Evolutionary conservation across 2,113 vertebrate species (phyloP), one percentile per base, ranked within the genome.

Genomic region (Sorex araneus): DNA sequence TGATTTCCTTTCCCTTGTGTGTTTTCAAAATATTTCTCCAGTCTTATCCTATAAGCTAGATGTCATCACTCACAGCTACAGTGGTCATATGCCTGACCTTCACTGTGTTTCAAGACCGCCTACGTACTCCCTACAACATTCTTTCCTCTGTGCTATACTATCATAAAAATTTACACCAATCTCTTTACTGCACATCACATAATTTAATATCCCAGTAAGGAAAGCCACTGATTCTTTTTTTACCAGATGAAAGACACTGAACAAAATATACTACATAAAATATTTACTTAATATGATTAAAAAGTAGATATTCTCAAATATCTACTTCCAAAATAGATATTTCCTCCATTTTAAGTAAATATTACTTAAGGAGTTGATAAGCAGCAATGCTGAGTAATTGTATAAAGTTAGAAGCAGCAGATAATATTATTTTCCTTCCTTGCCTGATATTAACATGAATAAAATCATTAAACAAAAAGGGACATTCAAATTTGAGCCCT

Each of bases 21-120:
- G 10, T 71, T 86, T 94, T 83, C 47, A 66, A 82, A 83, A 73
- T 74, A 78, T 30, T 78, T 93, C 71, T 89, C 18, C 70, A 47
- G 21, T 40, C 27, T 93, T 4, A n/a, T 71, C 21, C 21, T 19
- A 45, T n/a, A 60, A 82, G 34, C 8, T 47, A 66, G 25, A 83
- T 70, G 30, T 60, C 15, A 10, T 80, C 8, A 45, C 30, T 85
- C n/a, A 91, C 9, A 71, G 16, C 12, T 30, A 36, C 40, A 67
- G 18, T 76, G 54, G 23, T 70, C 32, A 89, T 36, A 21, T 25
- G 0, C 5, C 73, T 82, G 57, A 73, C 30, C 57, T 83, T 86
- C 71, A 75, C 57, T 88, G 11, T n/a, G 32, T 91, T 69, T 18
- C 64, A 82, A 90, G n/a, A 21, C 28, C 82, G 23, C 32, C 23